phyloP scores from a whole-genome alignment of 2,113 vertebrate genomes.

The Tragulus kanchil region DNA sequence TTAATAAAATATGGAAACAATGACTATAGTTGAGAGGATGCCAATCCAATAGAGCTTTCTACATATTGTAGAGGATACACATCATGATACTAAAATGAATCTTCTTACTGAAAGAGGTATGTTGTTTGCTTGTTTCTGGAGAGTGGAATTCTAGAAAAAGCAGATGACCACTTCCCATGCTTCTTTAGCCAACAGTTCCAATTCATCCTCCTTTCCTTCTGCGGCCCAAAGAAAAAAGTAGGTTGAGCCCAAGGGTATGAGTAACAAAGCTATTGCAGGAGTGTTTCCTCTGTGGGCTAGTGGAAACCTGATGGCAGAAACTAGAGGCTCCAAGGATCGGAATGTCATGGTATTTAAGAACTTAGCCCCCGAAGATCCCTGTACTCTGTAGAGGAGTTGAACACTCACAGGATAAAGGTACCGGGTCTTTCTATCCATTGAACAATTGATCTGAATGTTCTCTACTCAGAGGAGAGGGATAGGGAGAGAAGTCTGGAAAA shows the following conservation, averaged over 20 bases:
- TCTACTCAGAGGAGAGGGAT: background rate
- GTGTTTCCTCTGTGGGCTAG: background rate
- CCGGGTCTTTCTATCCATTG: background rate
- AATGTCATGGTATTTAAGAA: background rate
- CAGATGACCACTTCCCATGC: background rate
- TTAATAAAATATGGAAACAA: background rate
- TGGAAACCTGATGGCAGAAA: background rate
- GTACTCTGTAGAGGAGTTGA: background rate
- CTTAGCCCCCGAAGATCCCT: background rate
- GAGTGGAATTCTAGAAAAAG: background rate
- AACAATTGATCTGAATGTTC: background rate
- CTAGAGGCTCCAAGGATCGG: background rate
- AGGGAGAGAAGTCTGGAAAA: background rate
- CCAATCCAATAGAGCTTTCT: background rate
- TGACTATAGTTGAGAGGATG: background rate
- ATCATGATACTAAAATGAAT: constrained; percentile 19
- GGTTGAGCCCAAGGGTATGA: background rate
- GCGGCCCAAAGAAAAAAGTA: background rate
- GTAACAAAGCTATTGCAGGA: background rate
- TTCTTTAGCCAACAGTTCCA: background rate
- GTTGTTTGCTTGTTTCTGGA: background rate
- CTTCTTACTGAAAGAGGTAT: background rate
- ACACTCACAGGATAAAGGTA: background rate
- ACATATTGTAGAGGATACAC: background rate
- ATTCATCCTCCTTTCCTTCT: background rate